These are phyloP conservation scores for Xiphydria camelus DNA, from an alignment of 2,888 invertebrate genomes.

Conservation along the genomic window DNA sequence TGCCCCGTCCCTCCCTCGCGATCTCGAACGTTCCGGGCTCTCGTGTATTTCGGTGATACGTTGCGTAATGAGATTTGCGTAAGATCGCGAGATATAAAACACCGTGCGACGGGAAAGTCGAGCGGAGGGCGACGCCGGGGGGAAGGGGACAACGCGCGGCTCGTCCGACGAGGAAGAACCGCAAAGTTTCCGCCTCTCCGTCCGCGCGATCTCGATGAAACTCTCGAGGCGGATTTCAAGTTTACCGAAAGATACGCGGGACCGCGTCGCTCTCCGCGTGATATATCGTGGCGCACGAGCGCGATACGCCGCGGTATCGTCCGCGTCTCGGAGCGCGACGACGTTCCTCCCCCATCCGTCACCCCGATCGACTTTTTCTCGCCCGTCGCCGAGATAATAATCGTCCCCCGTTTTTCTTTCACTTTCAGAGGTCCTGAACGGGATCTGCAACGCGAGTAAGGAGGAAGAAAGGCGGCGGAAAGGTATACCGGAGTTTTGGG, in stretches of 20 bases:
- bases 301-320: too few relatives aligned
- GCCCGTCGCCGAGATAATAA: too few relatives aligned
- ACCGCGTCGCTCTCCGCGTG: too few relatives aligned
- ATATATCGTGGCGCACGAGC: too few relatives aligned
- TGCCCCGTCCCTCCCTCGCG: not conserved
- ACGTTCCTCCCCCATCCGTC: too few relatives aligned
- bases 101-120: not conserved
- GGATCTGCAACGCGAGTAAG: slow-evolving; percentile 55
- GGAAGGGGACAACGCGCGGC: not conserved
- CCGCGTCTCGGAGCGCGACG: too few relatives aligned
- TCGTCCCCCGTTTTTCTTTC: slow-evolving; percentile 35
- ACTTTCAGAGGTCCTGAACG: slow-evolving; percentile 55
- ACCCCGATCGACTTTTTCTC: too few relatives aligned
- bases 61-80: slow-evolving; percentile 50
- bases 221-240: too few relatives aligned
- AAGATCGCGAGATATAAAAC: slow-evolving; percentile 27
- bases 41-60: slow-evolving; percentile 46
- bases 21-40: slow-evolving; percentile 34
- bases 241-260: too few relatives aligned
- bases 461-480: slow-evolving; percentile 57
- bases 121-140: not conserved
- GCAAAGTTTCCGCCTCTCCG: too few relatives aligned
- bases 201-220: too few relatives aligned
- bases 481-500: slow-evolving; percentile 38
- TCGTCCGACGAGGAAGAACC: not conserved